Percentiles rank a stretch among this genome's conserved stretches.
phyloP scores from a whole-genome alignment of 2,888 invertebrate species.

The Ommatoiulus sabulosus region DNA sequence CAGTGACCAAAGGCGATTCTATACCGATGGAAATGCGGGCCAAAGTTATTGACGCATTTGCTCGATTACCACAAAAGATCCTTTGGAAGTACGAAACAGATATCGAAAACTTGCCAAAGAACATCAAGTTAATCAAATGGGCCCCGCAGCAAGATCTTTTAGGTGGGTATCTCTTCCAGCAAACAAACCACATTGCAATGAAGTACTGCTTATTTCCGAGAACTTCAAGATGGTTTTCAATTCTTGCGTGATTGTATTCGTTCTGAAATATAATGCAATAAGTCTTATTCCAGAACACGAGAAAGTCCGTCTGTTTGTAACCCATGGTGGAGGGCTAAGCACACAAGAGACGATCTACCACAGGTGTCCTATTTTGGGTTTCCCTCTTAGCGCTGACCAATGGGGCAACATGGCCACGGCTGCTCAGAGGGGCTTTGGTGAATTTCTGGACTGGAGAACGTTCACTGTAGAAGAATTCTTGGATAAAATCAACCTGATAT shows the following conservation, averaged over 20 bases:
- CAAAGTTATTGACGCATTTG: slow-evolving; percentile 50
- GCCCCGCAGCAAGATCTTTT: background rate
- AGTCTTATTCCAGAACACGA: slow-evolving; percentile 51
- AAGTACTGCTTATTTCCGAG: too few species aligned
- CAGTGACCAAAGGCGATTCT: slow-evolving; percentile 45
- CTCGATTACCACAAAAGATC: slow-evolving; percentile 8
- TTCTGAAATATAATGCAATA: too few species aligned
- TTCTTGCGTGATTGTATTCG: too few species aligned
- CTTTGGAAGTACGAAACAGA: background rate
- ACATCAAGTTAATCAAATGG: slow-evolving; percentile 16
- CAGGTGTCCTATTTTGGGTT: slow-evolving; percentile 57
- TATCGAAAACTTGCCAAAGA: background rate
- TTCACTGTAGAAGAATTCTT: slow-evolving; percentile 50
- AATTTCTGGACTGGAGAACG: slow-evolving; percentile 53
- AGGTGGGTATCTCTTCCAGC: background rate
- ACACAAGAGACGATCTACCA: slow-evolving; percentile 56
- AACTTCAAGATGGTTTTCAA: too few species aligned
- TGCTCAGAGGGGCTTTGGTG: slow-evolving; percentile 18
- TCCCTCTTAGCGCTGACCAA: slow-evolving; percentile 58
- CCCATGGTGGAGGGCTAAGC: slow-evolving; percentile 58
- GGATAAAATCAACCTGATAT: slow-evolving; percentile 31
- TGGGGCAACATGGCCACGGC: slow-evolving; percentile 54
- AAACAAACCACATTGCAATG: too few species aligned
- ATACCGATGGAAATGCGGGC: slow-evolving; percentile 55
- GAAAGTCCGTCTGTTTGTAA: slow-evolving; percentile 56